Evolutionary conservation across 2,888 invertebrate genomes (phyloP), one percentile per base, ranked within the genome.

Genomic region (Apodemia hepburni): DNA sequence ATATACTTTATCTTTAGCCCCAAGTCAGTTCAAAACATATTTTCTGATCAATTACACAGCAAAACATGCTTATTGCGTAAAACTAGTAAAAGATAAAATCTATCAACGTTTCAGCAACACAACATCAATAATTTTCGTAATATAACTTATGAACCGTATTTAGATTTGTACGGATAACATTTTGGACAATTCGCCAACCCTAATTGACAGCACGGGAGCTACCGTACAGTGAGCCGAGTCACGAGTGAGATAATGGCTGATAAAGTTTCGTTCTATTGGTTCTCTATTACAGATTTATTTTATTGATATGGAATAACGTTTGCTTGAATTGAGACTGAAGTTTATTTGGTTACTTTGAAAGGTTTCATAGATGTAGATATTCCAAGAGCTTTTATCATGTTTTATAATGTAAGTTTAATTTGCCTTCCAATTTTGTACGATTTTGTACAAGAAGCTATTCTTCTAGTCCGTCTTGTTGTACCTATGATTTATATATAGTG

Each of bases 171-270:
- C 18, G 18, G 29, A 35, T 59, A 59, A 59, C 45, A 59, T 42
- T 38, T 18, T 47, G 22, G 51, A 51, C 49, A 61, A 49, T 35
- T 35, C 42, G 59, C 9, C 60, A 68, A 18, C 68, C 68, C 68
- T 68, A 65, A 64, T 64, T 61, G 66, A 49, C 64, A 33, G 54
- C 54, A 42, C 42, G 27, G 27, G 54, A 65, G 68, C 68, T 68
- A 68, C 68, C 64, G 68, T 68, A 38, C 64, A 42, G 42, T 42
- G 60, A 64, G 62, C 58, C 68, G 60, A 66, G 68, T 68, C 68
- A 68, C 68, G 68, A 66, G 61, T 66, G 62, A 66, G 65, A 66
- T 66, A 62, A 66, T 63, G 64, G 64, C 59, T 63, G 66, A 68
- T 67, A 66, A 66, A 42, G 42, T 42, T 42, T 42, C 42, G 27